Evolutionary conservation across 35 echinoderm and acorn worm species (phyloP).

Genomic region (Nesometra sesokonis): DNA sequence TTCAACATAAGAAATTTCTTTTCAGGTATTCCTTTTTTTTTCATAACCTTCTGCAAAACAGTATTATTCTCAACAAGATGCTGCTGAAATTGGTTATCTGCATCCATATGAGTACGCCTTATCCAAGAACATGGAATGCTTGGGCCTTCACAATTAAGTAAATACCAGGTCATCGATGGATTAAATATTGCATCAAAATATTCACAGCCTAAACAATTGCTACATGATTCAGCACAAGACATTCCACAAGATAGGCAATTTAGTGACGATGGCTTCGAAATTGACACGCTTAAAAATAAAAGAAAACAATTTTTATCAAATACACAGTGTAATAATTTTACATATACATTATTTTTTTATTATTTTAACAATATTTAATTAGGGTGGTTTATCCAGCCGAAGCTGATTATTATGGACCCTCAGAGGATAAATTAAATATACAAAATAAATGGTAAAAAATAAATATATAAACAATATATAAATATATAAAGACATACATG

Average conservation of each 20-base stretch:
- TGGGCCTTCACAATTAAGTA: slow-evolving; percentile 54
- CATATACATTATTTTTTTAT: too few species aligned
- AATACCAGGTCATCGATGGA: slow-evolving; percentile 29
- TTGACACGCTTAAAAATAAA: background rate
- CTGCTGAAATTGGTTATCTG: background rate
- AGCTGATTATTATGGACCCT: too few species aligned
- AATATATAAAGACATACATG: too few species aligned
- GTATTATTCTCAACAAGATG: slow-evolving; percentile 45
- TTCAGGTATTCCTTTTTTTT: slow-evolving; percentile 5
- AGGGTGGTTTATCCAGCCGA: too few species aligned
- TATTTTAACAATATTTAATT: too few species aligned
- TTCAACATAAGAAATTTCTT: background rate
- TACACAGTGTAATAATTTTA: too few species aligned
- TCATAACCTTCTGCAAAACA: slow-evolving; percentile 1
- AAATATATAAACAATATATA: too few species aligned
- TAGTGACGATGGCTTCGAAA: background rate
- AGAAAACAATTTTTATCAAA: too few species aligned
- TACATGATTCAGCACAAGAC: background rate
- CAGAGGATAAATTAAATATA: too few species aligned
- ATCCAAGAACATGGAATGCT: slow-evolving; percentile 42
- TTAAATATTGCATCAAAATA: slow-evolving; percentile 49
- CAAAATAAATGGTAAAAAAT: too few species aligned
- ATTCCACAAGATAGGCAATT: background rate
- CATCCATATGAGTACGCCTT: background rate
- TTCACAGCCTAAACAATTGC: slow-evolving; percentile 14